Evolutionary conservation across 2,888 invertebrate genomes (phyloP), one percentile per base, ranked within the genome.

Genomic region (Pomacea canaliculata): DNA sequence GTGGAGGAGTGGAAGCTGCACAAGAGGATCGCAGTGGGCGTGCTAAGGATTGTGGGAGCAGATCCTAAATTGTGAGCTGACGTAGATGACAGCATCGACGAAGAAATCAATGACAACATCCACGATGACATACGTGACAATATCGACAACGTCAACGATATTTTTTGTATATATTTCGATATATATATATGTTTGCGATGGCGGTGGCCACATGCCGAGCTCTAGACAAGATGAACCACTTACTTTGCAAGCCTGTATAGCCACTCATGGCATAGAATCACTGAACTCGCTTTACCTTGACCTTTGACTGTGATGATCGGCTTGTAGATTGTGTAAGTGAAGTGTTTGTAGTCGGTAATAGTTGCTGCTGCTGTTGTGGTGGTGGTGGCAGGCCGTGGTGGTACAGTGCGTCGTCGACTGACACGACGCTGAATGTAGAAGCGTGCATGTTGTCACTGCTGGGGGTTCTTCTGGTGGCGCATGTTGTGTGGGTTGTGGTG

Each of bases 1-100:
- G 62, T 82, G 79, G 46, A 85, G 23, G 77, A 87, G 85, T 51
- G 87, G 76, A 49, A 86, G 80, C n/a, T 78, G 27, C 59, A 83
- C 82, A 80, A 85, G 85, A 73, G 97, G 81, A 94, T 97, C 1
- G 96, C 97, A 0, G 90, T 97, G 76, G 93, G 95, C 89, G 95
- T 96, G 13, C 95, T 97, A 76, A 94, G 94, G 86, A 92, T 94
- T 16, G 89, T 91, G 78, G 91, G 91, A 12, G 84, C 89, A 4
- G 86, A 86, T 59, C 86, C 89, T 19, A 85, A 82, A 48, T 85
- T 85, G 88, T 86, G 77, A 81, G 85, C 79, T 70, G 70, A 75
- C 51, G 76, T 82, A 87, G 71, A 72, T 76, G 62, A 79, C 37
- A 37, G 1, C 1, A 37, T 37, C 37, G 37, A 37, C 77, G 13